Conservation (phyloP, 2,888 invertebrate genomes). For the Andrena trimmerana region DNA sequence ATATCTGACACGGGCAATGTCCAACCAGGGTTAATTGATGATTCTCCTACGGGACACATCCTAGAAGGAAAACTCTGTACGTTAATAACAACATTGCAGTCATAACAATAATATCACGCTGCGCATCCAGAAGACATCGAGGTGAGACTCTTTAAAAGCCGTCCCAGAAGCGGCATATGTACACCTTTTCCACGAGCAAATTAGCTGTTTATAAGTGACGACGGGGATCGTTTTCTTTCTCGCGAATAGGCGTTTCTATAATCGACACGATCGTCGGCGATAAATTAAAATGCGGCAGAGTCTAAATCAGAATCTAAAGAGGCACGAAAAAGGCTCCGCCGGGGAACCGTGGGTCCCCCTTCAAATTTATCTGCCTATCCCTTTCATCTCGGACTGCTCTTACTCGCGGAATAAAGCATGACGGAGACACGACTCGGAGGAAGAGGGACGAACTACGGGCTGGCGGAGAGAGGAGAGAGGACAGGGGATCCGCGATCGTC, state of each 20-base stretch:
- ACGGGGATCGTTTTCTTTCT: conserved; percentile 3
- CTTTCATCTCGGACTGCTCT: conserved; percentile 37
- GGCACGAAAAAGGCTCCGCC: conserved; percentile 25
- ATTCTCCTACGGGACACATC: not conserved
- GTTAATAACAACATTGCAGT: too few species aligned
- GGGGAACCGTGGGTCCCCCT: conserved; percentile 15
- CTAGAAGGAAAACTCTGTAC: not conserved
- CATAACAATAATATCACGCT: not conserved
- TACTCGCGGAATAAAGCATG: conserved; percentile 41
- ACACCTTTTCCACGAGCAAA: not conserved
- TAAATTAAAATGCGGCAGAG: conserved; percentile 69
- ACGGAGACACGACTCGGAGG: conserved; percentile 33
- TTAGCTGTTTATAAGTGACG: not conserved
- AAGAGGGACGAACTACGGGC: conserved; percentile 33
- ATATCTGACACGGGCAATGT: not conserved
- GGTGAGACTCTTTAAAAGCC: conserved; percentile 1
- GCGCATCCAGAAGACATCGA: not conserved
- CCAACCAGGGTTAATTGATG: conserved; percentile 11
- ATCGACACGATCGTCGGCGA: conserved; percentile 59
- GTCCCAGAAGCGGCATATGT: not conserved
- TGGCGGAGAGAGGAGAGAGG: conserved; percentile 29
- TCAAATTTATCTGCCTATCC: conserved; percentile 62
- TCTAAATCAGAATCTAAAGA: conserved; percentile 69
- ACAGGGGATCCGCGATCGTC: conserved; percentile 64
- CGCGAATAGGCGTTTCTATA: conserved; percentile 39